phyloP scores from a whole-genome alignment of 1,140 invertebrate species.

The Bathynomus jamesi region DNA sequence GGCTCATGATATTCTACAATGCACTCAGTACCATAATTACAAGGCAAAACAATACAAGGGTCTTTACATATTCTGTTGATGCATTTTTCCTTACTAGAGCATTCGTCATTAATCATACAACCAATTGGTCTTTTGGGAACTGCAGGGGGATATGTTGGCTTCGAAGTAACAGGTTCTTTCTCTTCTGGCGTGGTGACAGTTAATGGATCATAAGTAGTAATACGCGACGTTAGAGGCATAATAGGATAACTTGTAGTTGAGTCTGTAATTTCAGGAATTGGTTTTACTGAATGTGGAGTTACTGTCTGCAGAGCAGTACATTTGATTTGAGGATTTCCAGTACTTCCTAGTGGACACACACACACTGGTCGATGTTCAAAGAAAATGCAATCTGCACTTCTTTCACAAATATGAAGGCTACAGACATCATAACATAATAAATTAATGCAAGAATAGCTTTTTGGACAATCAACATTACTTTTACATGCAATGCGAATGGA shows the following conservation, averaged over 20 bases:
- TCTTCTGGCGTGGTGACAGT: background rate
- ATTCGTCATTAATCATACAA: constrained; percentile 38
- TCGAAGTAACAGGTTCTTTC: constrained; percentile 5
- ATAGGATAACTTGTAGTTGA: constrained; percentile 59
- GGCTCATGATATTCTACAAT: constrained; percentile 69
- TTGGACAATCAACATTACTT: constrained; percentile 10
- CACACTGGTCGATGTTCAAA: constrained; percentile 66
- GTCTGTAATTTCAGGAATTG: background rate
- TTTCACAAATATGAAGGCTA: constrained; percentile 37
- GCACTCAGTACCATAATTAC: constrained; percentile 67
- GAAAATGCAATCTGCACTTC: constrained; percentile 47
- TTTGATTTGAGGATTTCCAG: constrained; percentile 49
- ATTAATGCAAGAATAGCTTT: constrained; percentile 37
- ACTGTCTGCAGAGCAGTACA: constrained; percentile 38
- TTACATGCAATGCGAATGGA: constrained; percentile 6
- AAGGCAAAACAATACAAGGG: constrained; percentile 53
- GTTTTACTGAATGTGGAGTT: background rate
- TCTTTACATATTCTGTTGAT: constrained; percentile 41
- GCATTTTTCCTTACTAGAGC: constrained; percentile 41
- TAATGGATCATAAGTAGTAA: constrained; percentile 60
- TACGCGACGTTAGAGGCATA: constrained; percentile 63
- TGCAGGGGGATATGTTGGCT: constrained; percentile 9
- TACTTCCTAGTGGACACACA: constrained; percentile 67
- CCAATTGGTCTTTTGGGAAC: constrained; percentile 14
- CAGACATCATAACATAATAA: constrained; percentile 38